These are phyloP conservation scores for Monodelphis domestica DNA, from an alignment of 2,797 vertebrate genomes.

Conservation along the genomic window DNA sequence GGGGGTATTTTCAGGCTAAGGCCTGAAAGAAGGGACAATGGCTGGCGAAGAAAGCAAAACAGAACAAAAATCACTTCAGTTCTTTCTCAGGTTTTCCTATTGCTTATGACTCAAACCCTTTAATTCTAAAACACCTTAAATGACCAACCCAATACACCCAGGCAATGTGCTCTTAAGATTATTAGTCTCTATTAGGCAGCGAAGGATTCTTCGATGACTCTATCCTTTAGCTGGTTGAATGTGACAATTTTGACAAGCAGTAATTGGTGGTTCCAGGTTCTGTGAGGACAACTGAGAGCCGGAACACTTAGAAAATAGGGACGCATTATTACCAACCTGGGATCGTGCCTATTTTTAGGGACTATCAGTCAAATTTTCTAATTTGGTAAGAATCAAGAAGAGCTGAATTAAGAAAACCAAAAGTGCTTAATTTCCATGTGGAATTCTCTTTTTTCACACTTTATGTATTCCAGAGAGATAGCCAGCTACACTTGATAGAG, in stretches of 20 bases:
- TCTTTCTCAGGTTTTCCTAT: neutral
- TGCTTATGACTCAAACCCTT: neutral
- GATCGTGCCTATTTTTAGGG: neutral
- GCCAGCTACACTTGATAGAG: neutral
- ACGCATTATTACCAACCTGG: neutral
- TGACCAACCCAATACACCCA: neutral
- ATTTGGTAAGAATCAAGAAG: neutral
- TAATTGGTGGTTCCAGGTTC: neutral
- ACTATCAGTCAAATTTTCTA: neutral
- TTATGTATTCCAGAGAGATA: neutral
- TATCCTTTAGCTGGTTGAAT: neutral
- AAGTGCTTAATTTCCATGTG: neutral
- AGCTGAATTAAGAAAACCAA: neutral
- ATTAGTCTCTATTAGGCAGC: neutral
- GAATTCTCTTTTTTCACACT: neutral
- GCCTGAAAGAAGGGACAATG: neutral
- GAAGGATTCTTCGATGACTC: neutral
- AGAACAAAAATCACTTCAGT: neutral
- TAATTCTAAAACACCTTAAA: neutral
- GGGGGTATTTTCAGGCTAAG: neutral
- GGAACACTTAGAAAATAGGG: neutral
- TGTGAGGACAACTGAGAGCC: neutral
- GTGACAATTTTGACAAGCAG: neutral
- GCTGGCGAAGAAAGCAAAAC: neutral
- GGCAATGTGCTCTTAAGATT: neutral